A percentile compares a stretch with the other conserved stretches of the same genome.
Evolutionary conservation across 1,140 invertebrate species (phyloP).

Genomic region (Grapholita molesta): DNA sequence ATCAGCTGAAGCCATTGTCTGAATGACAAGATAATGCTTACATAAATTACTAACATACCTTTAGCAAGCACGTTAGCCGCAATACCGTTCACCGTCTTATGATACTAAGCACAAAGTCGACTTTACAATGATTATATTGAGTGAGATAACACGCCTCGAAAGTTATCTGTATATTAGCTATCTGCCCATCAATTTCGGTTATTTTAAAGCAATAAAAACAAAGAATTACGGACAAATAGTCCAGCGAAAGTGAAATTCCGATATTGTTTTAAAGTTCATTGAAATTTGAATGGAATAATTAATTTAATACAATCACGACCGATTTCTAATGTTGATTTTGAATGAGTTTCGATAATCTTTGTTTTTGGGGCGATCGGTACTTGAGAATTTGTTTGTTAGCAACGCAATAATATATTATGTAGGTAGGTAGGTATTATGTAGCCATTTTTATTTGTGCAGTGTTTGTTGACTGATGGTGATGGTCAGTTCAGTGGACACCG

Average conservation of each 20-base stretch:
- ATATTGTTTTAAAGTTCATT: slow-evolving; percentile 1
- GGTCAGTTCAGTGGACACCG: too few species aligned
- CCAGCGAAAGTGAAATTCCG: slow-evolving; percentile 60
- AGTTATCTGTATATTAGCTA: slow-evolving; percentile 26
- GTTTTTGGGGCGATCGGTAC: not conserved
- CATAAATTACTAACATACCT: slow-evolving; percentile 40
- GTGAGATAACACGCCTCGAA: not conserved
- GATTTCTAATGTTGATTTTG: slow-evolving; percentile 22
- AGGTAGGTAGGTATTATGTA: not conserved
- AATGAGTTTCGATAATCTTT: not conserved
- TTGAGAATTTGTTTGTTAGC: not conserved
- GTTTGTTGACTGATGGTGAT: too few species aligned
- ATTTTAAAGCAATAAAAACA: slow-evolving; percentile 51
- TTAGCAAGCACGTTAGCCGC: not conserved
- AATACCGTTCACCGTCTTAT: not conserved
- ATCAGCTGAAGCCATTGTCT: slow-evolving; percentile 18
- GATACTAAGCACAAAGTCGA: not conserved
- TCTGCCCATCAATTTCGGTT: slow-evolving; percentile 53
- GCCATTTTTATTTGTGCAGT: too few species aligned
- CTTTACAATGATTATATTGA: not conserved
- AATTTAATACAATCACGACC: slow-evolving; percentile 45
- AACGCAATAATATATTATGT: not conserved
- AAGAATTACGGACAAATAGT: slow-evolving; percentile 38
- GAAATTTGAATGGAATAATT: slow-evolving; percentile 43
- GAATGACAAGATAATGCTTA: slow-evolving; percentile 49